Evolutionary conservation across 1,140 invertebrate species (phyloP), one percentile per base, ranked within the genome.

Genomic region (Anthonomus grandis): DNA sequence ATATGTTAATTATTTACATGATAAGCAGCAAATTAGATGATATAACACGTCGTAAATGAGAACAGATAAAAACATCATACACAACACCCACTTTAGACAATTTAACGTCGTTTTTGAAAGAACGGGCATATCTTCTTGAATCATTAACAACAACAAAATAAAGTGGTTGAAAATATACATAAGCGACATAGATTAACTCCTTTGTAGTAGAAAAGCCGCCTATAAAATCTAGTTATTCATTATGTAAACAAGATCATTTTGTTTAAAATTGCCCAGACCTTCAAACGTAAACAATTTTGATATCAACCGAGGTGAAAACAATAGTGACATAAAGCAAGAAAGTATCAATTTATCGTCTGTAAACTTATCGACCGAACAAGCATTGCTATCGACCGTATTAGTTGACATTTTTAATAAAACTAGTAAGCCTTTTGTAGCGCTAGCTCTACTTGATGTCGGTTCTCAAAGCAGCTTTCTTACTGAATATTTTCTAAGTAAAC

Each of bases 11-110:
- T 17, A 59, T 66, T 10, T 46, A 57, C 34, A 17, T 63, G 15
- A 41, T 65, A 24, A 34, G 15, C 2, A 38, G 22, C 37, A 67
- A 64, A 58, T 49, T 67, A 15, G 60, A 65, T 37, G 37, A 22
- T 21, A 2, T 36, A 3, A 67, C 63, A 4, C 41, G 44, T 27
- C 19, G 44, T 23, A 45, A n/a, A 9, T 22, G 17, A 21, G 38
- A 22, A 15, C 22, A 15, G 12, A 53, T n/a, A n/a, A n/a, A n/a
- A n/a, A n/a, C n/a, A n/a, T n/a, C n/a, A n/a, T n/a, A n/a, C n/a
- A n/a, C n/a, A n/a, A n/a, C n/a, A n/a, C n/a, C n/a, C n/a, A n/a
- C n/a, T n/a, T n/a, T n/a, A n/a, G n/a, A n/a, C n/a, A n/a, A n/a
- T n/a, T n/a, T n/a, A n/a, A n/a, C n/a, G n/a, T n/a, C n/a, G n/a